Percentiles rank a stretch among this genome's conserved stretches.
Conservation (phyloP, 1,140 invertebrate genomes). For the Zophobas morio region DNA sequence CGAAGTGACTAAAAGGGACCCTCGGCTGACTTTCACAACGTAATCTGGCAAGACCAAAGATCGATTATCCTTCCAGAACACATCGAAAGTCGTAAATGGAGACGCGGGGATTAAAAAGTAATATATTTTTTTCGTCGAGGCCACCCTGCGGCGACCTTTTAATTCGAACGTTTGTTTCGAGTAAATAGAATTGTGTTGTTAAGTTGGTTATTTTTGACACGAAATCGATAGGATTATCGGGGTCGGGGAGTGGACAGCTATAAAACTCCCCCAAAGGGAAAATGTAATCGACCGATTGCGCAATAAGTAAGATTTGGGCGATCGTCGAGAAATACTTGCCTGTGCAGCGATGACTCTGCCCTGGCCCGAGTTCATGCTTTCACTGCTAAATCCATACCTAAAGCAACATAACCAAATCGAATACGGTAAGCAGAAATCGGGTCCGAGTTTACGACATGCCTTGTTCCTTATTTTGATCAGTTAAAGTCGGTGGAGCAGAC, state of each 20-base stretch:
- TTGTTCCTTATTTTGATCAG: constrained; percentile 69
- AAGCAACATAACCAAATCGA: constrained; percentile 67
- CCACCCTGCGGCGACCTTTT: constrained; percentile 6
- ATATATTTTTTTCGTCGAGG: not conserved
- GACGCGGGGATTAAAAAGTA: not conserved
- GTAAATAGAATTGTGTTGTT: constrained; percentile 1
- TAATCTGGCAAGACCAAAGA: constrained; percentile 23
- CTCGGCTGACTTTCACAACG: not conserved
- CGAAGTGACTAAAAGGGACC: not conserved
- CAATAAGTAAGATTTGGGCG: not conserved
- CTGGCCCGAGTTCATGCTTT: constrained; percentile 63
- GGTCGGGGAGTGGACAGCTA: constrained; percentile 18
- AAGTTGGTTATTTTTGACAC: constrained; percentile 22
- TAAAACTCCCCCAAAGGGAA: not conserved
- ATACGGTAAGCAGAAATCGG: constrained; percentile 65
- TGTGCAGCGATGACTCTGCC: constrained; percentile 62
- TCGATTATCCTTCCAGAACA: constrained; percentile 13
- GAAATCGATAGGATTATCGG: constrained; percentile 29
- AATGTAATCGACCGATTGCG: not conserved
- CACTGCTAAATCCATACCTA: constrained; percentile 66
- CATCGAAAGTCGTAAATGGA: not conserved
- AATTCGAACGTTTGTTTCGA: constrained; percentile 5
- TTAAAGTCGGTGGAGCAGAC: constrained; percentile 77
- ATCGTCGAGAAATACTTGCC: constrained; percentile 54
- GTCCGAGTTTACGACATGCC: constrained; percentile 63